phyloP scores from a whole-genome alignment of 2,113 vertebrate species.

The Podilymbus podiceps region DNA sequence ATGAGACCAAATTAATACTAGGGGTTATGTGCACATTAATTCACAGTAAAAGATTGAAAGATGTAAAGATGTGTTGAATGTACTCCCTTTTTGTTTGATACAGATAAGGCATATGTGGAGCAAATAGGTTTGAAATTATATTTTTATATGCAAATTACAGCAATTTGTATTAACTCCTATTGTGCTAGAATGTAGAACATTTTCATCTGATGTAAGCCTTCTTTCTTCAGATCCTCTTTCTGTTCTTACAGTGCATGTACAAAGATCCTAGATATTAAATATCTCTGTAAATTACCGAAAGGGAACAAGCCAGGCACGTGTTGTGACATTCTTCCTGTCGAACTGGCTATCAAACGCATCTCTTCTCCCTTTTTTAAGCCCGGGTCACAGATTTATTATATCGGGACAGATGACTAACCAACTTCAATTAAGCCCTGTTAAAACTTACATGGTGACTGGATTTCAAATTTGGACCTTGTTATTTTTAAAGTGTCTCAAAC shows the following conservation, averaged over 20 bases:
- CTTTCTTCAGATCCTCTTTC: not conserved
- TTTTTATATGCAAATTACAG: slow-evolving; percentile 40
- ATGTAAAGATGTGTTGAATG: not conserved
- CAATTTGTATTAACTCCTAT: slow-evolving; percentile 49
- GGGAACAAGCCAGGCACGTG: not conserved
- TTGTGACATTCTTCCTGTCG: not conserved
- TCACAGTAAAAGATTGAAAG: slow-evolving; percentile 31
- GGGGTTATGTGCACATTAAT: slow-evolving; percentile 23
- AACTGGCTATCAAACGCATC: not conserved
- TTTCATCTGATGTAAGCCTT: not conserved
- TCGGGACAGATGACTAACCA: not conserved
- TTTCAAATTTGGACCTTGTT: not conserved
- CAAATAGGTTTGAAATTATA: slow-evolving; percentile 6
- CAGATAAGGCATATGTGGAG: not conserved
- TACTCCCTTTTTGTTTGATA: slow-evolving; percentile 1
- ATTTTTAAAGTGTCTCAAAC: not conserved
- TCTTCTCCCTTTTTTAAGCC: not conserved
- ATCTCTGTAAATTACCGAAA: not conserved
- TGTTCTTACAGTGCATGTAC: not conserved
- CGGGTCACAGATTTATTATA: not conserved
- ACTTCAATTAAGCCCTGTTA: not conserved
- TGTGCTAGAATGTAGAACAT: not conserved
- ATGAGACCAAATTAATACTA: slow-evolving; percentile 59
- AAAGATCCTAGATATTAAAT: not conserved
- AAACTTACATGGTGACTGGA: not conserved